Conservation (phyloP, 2,888 invertebrate genomes). For the Sinohyriopsis cumingii region DNA sequence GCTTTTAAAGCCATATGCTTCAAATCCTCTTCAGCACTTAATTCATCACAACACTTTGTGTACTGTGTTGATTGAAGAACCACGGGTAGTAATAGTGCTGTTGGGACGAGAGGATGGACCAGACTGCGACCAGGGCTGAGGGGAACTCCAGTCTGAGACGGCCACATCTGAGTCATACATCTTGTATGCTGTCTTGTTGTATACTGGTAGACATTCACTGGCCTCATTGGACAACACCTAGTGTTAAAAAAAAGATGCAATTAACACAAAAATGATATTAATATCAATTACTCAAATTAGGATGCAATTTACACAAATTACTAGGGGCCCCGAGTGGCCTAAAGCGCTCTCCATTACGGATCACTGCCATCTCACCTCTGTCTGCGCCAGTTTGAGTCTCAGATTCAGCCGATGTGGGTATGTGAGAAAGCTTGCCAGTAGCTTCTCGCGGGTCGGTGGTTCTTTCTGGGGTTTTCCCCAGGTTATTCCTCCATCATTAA, state of each 20-base stretch:
- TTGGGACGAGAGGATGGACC: background rate
- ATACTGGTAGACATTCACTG: constrained; percentile 95
- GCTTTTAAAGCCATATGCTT: too few relatives aligned
- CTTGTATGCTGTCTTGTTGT: constrained; percentile 94
- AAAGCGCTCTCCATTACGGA: background rate
- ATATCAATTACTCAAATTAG: too few relatives aligned
- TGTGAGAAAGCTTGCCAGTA: too few relatives aligned
- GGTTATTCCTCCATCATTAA: too few relatives aligned
- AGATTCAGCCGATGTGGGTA: too few relatives aligned
- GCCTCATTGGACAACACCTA: constrained; percentile 97
- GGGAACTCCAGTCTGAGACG: constrained; percentile 85
- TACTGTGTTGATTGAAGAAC: too few relatives aligned
- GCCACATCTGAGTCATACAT: constrained; percentile 86
- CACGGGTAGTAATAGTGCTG: constrained; percentile 1
- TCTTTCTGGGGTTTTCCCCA: too few relatives aligned
- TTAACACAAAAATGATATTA: background rate
- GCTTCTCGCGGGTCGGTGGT: too few relatives aligned
- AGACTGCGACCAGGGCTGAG: constrained; percentile 20
- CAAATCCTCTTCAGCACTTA: too few relatives aligned
- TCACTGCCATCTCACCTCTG: background rate
- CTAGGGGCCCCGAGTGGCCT: too few relatives aligned
- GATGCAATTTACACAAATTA: background rate
- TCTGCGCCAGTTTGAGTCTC: too few relatives aligned
- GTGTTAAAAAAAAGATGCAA: constrained; percentile 13
- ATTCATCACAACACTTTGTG: too few relatives aligned